phyloP scores from a whole-genome alignment of 2,888 invertebrate genomes.

The Nemotelus pantherinus region DNA sequence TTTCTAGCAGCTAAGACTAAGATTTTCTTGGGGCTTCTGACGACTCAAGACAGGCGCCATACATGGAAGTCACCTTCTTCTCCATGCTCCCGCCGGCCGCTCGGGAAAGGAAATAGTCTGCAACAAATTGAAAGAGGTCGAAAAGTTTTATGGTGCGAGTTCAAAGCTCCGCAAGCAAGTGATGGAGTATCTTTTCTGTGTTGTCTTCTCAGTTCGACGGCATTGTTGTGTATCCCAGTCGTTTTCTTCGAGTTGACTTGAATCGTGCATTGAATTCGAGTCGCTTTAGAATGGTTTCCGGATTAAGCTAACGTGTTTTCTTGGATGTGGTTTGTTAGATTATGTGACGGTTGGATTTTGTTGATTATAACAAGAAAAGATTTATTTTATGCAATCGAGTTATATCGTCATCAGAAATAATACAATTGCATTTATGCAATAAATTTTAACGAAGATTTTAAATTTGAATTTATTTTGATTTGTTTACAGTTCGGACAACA shows the following conservation, averaged over 20 bases:
- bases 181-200: slow-evolving; percentile 6
- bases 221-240: not conserved
- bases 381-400: slow-evolving; percentile 23
- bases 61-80: slow-evolving; percentile 21
- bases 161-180: slow-evolving; percentile 7
- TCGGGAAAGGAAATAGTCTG: too few relatives aligned
- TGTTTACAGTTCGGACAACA: not conserved
- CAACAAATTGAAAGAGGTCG: not conserved
- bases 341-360: not conserved
- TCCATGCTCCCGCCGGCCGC: not conserved
- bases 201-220: not conserved
- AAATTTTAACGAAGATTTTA: too few relatives aligned
- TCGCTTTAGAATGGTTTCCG: slow-evolving; percentile 31
- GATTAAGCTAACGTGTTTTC: slow-evolving; percentile 6
- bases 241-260: slow-evolving; percentile 8
- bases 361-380: not conserved
- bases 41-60: slow-evolving; percentile 26
- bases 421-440: not conserved
- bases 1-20: not conserved
- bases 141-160: slow-evolving; percentile 6
- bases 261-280: slow-evolving; percentile 4
- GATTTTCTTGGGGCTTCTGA: not conserved
- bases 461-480: not conserved
- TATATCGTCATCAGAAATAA: not conserved
- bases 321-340: not conserved